These are phyloP conservation scores for Eledone cirrhosa DNA, from an alignment of 2,888 invertebrate species.

Conservation along the genomic window DNA sequence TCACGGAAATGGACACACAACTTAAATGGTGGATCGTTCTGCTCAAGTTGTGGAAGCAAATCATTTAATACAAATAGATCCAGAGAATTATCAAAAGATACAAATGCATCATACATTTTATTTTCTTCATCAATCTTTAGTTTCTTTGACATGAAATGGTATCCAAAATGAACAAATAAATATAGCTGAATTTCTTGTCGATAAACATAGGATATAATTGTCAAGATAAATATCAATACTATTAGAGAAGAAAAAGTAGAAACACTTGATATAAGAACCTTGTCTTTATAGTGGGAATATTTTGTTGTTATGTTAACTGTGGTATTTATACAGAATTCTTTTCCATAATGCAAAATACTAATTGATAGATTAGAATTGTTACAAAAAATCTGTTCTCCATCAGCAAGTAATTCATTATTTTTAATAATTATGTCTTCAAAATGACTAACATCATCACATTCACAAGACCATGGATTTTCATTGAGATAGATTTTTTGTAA, in stretches of 20 bases:
- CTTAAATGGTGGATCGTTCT: slow-evolving; percentile 80
- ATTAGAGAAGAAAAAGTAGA: neutral
- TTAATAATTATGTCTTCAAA: neutral
- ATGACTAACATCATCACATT: slow-evolving; percentile 34
- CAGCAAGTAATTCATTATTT: neutral
- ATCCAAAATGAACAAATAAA: neutral
- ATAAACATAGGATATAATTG: neutral
- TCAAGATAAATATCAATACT: neutral
- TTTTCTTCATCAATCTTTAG: slow-evolving; percentile 30
- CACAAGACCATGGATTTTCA: slow-evolving; percentile 39
- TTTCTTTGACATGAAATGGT: neutral
- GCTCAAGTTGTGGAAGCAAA: slow-evolving; percentile 81
- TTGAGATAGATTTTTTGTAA: slow-evolving; percentile 30
- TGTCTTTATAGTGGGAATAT: neutral
- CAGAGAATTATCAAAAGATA: slow-evolving; percentile 82
- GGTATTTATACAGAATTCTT: slow-evolving; percentile 1
- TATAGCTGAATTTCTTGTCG: neutral
- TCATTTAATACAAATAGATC: slow-evolving; percentile 87
- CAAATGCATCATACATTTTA: slow-evolving; percentile 81
- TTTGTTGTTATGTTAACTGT: neutral
- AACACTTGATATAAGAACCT: neutral
- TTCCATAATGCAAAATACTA: neutral
- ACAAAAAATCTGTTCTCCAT: neutral
- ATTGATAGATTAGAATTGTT: neutral
- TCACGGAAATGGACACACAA: slow-evolving; percentile 50